A percentile compares a stretch with the other conserved stretches of the same genome.
Conservation (phyloP, 30 jellyfish, hydroid and myxozoan genomes). For the Catostylus mosaicus region DNA sequence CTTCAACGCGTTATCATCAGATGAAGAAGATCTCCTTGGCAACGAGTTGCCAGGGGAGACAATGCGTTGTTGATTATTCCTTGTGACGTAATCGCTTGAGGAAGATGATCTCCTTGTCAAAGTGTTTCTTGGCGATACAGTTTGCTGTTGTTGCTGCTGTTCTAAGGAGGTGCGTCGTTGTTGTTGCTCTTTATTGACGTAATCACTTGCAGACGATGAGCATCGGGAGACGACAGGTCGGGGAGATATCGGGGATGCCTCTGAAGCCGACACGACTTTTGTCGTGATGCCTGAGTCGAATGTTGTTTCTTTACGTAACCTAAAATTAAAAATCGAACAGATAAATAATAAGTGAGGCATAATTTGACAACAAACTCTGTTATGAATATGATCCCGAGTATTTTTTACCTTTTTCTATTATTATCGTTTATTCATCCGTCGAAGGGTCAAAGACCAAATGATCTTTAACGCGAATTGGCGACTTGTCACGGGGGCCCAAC, state of each 20-base stretch:
- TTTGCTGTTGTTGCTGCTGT: constrained; percentile 14
- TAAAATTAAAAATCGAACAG: no score
- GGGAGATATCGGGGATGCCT: constrained; percentile 10
- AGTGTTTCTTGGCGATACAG: constrained; percentile 1
- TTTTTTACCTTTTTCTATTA: no score
- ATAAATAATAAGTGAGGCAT: no score
- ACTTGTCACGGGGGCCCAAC: no score
- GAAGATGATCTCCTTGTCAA: constrained; percentile 16
- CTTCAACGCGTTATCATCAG: not conserved
- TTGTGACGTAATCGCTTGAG: constrained; percentile 11
- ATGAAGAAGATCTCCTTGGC: constrained; percentile 11
- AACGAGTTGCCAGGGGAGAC: constrained; percentile 10
- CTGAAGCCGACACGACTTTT: constrained; percentile 27
- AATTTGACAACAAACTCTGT: no score
- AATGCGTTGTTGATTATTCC: not conserved
- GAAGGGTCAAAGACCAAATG: no score
- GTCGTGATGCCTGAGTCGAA: constrained; percentile 38
- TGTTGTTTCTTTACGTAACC: constrained; percentile 45
- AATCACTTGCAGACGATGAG: constrained; percentile 37
- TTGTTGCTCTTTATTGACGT: not conserved
- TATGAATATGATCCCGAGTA: no score
- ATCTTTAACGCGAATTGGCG: no score
- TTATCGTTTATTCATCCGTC: no score
- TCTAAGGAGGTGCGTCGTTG: not conserved
- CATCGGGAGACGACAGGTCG: constrained; percentile 30